phyloP scores from a whole-genome alignment of 2,888 invertebrate genomes.

The Barypeithes pellucidus region DNA sequence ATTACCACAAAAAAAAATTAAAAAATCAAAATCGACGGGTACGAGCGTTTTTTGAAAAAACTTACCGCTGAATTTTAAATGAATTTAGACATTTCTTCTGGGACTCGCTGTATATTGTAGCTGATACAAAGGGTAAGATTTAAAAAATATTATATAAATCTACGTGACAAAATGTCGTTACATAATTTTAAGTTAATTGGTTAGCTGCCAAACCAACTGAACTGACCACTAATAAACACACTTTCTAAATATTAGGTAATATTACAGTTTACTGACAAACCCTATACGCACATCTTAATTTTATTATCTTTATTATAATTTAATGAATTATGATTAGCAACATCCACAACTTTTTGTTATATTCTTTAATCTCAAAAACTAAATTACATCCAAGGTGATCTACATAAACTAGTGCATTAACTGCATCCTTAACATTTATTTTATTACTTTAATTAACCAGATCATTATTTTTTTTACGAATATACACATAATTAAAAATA shows the following conservation, averaged over 20 bases:
- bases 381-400: neutral
- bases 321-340: neutral
- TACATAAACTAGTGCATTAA: neutral
- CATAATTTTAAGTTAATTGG: neutral
- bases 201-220: neutral
- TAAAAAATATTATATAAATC: too few species aligned
- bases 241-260: slow-evolving; percentile 2
- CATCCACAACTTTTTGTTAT: slow-evolving; percentile 1
- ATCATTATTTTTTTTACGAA: neutral
- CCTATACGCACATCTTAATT: neutral
- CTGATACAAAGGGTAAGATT: too few species aligned
- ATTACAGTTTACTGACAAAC: neutral
- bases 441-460: neutral
- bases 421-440: slow-evolving; percentile 1
- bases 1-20: too few species aligned
- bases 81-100: too few species aligned
- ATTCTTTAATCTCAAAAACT: neutral
- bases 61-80: too few species aligned
- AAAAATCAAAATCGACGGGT: too few species aligned
- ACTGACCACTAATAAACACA: neutral
- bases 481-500: too few species aligned
- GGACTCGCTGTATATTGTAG: too few species aligned
- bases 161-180: too few species aligned
- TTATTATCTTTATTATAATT: slow-evolving; percentile 3
- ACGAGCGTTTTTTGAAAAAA: too few species aligned